Conservation (phyloP, 2,888 invertebrate species). For the Sinotaia quadrata region DNA sequence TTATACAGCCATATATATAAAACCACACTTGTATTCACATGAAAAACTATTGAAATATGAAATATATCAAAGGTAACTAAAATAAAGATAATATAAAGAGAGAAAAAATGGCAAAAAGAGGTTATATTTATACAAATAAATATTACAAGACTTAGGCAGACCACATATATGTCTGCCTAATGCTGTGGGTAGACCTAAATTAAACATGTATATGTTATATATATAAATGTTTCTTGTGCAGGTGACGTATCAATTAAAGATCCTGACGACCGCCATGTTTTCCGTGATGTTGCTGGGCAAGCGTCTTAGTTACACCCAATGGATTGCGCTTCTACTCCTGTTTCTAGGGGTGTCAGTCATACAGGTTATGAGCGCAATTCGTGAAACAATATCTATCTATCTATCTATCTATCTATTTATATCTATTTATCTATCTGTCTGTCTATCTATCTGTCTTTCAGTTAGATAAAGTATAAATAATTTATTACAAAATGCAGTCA, state of each 20-base stretch:
- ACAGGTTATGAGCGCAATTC: slow-evolving; percentile 33
- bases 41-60: no score
- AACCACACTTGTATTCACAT: no score
- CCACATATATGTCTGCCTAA: no score
- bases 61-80: no score
- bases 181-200: no score
- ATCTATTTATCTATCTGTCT: neutral
- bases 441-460: neutral
- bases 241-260: slow-evolving; percentile 97
- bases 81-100: no score
- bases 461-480: neutral
- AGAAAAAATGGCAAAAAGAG: no score
- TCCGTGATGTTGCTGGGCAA: slow-evolving; percentile 89
- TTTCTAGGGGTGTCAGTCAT: slow-evolving; percentile 81
- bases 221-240: slow-evolving; percentile 65
- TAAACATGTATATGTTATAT: neutral
- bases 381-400: no score
- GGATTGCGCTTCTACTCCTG: slow-evolving; percentile 88
- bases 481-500: neutral
- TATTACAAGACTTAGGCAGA: no score
- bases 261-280: slow-evolving; percentile 97
- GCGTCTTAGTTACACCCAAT: slow-evolving; percentile 84
- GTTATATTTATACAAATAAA: no score
- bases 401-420: no score
- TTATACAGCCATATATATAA: no score